Evolutionary conservation across 2,113 vertebrate species (phyloP), one percentile per base, ranked within the genome.

Genomic region (Aegotheles bennettii): DNA sequence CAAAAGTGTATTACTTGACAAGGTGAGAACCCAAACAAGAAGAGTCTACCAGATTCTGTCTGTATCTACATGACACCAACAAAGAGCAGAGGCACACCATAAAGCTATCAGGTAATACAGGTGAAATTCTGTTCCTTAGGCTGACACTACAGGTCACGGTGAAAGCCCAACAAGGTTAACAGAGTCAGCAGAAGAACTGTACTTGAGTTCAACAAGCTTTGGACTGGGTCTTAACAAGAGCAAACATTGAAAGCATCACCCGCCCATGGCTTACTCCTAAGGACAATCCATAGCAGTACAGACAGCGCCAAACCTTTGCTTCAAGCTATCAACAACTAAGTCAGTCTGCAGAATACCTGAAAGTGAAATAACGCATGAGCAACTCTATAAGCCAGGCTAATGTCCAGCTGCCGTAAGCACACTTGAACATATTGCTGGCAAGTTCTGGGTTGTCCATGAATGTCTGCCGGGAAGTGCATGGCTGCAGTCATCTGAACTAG

Each of bases 231-330:
- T 91, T 9, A 69, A 43, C 13, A 42, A 57, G 17, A 77, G 36
- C 0, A 1, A 75, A 18, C 1, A 0, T 0, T 14, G 40, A 47
- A 59, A 70, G 21, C 50, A 40, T 35, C 33, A 11, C 29, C 31
- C 6, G n/a, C 12, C 31, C 48, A 11, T 0, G 2, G 31, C 23
- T 73, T 31, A 13, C 28, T 51, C 6, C 1, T 0, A 64, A 36
- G 43, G 33, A 53, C 20, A 54, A 59, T 11, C 45, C 5, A 1
- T 3, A 45, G 65, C 50, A 26, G 14, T 0, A 59, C 29, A 26
- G 48, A 13, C 20, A 31, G 33, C 89, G 68, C 69, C 82, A 47
- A 56, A 63, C 24, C 48, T 63, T 43, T 33, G 13, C 56, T 74
- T 75, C 80, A 35, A 71, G 23, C 33, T 53, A 11, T 3, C 7